Percentiles rank a stretch among this genome's conserved stretches.
phyloP scores from a whole-genome alignment of 1,140 invertebrate genomes.

The Artemia franciscana region DNA sequence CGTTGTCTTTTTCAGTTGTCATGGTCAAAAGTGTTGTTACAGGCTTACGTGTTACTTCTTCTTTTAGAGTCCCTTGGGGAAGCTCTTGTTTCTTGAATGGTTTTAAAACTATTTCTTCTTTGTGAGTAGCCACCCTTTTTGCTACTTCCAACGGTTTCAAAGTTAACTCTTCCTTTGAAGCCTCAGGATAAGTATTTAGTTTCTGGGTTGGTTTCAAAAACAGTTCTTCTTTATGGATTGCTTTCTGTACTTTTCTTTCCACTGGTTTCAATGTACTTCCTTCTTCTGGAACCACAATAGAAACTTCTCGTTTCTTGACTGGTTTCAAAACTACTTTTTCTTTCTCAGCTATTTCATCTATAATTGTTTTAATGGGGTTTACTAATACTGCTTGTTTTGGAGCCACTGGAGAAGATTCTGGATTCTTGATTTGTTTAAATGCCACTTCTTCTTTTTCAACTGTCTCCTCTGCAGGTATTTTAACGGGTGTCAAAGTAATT shows the following conservation, averaged over 20 bases:
- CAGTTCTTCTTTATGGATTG: background rate
- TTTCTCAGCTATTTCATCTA: background rate
- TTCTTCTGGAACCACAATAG: background rate
- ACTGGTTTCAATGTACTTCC: background rate
- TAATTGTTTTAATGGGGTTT: background rate
- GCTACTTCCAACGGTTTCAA: conserved; percentile 1
- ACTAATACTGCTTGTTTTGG: background rate
- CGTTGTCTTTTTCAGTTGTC: no score
- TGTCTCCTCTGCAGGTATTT: no score
- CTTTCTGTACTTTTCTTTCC: background rate
- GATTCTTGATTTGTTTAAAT: no score
- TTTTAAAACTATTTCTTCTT: no score
- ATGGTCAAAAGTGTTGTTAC: no score
- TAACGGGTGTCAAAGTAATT: no score
- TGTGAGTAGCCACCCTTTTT: no score
- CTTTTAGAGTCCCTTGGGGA: no score
- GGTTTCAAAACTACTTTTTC: background rate
- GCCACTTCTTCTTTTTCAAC: no score
- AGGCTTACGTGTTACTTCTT: conserved; percentile 1
- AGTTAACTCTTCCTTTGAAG: background rate
- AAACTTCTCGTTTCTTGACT: background rate
- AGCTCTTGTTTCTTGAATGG: no score
- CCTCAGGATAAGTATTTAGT: no score
- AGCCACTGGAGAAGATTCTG: no score
- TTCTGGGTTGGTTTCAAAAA: background rate